Conservation (phyloP, 2,888 invertebrate species). For the Parnassius glacialis region DNA sequence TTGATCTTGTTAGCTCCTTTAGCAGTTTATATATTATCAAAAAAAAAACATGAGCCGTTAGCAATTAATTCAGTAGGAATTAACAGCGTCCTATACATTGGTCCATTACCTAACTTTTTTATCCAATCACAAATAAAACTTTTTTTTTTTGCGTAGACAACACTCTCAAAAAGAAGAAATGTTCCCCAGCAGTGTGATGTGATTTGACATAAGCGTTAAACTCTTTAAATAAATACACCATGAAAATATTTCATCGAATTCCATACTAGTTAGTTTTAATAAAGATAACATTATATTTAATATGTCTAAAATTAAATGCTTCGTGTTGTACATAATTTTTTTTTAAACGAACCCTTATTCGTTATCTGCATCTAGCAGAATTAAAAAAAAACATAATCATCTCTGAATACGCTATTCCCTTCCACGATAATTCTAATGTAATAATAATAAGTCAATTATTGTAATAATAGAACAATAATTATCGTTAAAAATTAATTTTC, state of each 20-base stretch:
- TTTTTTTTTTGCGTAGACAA: constrained; percentile 49
- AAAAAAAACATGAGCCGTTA: constrained; percentile 64
- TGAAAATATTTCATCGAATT: constrained; percentile 51
- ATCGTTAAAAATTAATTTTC: constrained; percentile 67
- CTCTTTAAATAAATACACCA: constrained; percentile 65
- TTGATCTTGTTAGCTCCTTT: constrained; percentile 75
- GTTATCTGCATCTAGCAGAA: constrained; percentile 42
- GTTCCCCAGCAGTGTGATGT: constrained; percentile 70
- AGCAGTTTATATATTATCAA: constrained; percentile 53
- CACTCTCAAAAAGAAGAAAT: constrained; percentile 51
- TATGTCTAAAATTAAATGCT: constrained; percentile 79
- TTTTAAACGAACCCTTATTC: constrained; percentile 48
- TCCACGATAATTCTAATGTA: constrained; percentile 67
- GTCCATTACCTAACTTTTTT: constrained; percentile 63
- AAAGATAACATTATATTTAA: constrained; percentile 74
- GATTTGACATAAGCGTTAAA: constrained; percentile 62
- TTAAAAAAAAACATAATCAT: constrained; percentile 39
- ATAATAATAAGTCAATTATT: constrained; percentile 71
- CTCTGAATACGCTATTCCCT: constrained; percentile 52
- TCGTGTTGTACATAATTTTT: constrained; percentile 75
- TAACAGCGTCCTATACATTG: constrained; percentile 69
- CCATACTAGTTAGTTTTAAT: constrained; percentile 59
- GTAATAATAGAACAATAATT: constrained; percentile 73
- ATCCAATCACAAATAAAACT: constrained; percentile 47
- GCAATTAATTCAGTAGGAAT: constrained; percentile 47